Percentiles rank a stretch among this genome's conserved stretches.
Conservation (phyloP, 2,797 vertebrate species). For the Onychomys arenicola region DNA sequence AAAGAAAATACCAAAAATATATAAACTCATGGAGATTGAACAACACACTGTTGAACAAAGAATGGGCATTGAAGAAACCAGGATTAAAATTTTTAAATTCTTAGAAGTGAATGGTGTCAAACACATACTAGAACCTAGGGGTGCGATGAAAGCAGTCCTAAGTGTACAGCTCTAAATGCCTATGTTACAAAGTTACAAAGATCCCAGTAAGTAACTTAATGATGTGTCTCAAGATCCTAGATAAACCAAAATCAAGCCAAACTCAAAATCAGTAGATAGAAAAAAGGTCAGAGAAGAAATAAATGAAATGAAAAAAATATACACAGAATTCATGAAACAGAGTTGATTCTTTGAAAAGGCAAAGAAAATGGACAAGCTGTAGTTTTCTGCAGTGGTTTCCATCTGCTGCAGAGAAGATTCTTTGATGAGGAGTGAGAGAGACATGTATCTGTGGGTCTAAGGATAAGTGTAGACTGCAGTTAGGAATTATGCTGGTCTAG, state of each 20-base stretch:
- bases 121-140: background rate
- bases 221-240: background rate
- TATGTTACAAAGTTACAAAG: background rate
- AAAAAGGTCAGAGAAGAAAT: background rate
- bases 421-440: background rate
- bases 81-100: background rate
- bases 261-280: background rate
- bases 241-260: background rate
- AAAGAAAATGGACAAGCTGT: background rate
- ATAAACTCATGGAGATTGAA: background rate
- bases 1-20: background rate
- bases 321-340: background rate
- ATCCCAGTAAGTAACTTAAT: background rate
- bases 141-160: background rate
- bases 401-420: background rate
- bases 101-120: background rate
- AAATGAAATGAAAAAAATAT: background rate
- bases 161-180: background rate
- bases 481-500: background rate
- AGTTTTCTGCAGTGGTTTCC: background rate
- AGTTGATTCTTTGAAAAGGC: background rate
- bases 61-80: background rate
- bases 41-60: background rate
- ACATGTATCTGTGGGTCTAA: background rate
- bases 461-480: background rate